Evolutionary conservation across 1,140 invertebrate genomes (phyloP).

Genomic region (Pachyrhynchus sulphureomaculatus): DNA sequence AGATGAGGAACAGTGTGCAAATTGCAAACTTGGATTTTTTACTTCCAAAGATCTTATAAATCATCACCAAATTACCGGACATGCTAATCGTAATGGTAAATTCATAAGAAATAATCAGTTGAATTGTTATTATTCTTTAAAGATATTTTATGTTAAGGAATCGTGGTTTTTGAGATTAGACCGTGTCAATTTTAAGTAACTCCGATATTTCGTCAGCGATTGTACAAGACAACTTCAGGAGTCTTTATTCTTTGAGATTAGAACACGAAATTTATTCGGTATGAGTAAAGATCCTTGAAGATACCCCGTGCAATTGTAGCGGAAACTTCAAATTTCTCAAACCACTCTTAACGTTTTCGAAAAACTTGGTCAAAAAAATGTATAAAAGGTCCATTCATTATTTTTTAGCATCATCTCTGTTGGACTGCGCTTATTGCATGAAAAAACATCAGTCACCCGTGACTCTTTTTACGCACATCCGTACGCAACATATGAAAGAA

Average conservation of each 20-base stretch:
- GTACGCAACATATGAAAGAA: slow-evolving; percentile 61
- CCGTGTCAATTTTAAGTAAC: too few species aligned
- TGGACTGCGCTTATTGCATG: slow-evolving; percentile 68
- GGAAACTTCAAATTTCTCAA: not conserved
- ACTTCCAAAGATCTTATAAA: slow-evolving; percentile 53
- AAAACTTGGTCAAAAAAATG: too few species aligned
- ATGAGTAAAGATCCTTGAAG: too few species aligned
- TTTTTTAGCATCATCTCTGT: slow-evolving; percentile 35
- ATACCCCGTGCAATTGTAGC: too few species aligned
- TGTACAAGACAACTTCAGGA: too few species aligned
- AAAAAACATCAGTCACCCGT: slow-evolving; percentile 64
- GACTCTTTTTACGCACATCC: slow-evolving; percentile 68
- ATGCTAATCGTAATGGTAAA: slow-evolving; percentile 51
- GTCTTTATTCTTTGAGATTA: too few species aligned
- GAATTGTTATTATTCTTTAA: not conserved
- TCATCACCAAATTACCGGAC: slow-evolving; percentile 60
- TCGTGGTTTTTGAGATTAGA: too few species aligned
- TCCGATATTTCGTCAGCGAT: too few species aligned
- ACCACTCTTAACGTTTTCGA: too few species aligned
- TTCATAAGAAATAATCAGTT: not conserved
- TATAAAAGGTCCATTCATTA: too few species aligned
- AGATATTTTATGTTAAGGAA: too few species aligned
- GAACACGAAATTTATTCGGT: too few species aligned
- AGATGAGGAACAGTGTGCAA: slow-evolving; percentile 52
- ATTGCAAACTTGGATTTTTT: slow-evolving; percentile 57